phyloP scores from a whole-genome alignment of 2,113 vertebrate species.

The Manacus vitellinus region DNA sequence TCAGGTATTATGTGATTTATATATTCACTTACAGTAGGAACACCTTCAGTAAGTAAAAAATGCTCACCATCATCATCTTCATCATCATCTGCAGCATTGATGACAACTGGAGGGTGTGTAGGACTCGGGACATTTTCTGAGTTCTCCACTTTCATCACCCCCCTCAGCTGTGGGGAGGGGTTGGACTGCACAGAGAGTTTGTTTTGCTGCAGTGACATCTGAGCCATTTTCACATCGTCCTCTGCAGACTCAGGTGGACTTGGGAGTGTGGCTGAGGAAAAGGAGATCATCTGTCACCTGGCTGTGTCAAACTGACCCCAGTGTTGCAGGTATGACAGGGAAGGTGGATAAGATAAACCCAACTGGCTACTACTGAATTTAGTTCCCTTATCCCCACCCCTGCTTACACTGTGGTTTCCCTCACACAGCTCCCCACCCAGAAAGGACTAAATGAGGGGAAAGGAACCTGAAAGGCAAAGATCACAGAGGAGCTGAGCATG shows the following conservation, averaged over 20 bases:
- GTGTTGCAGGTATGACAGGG: fast-evolving
- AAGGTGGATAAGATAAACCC: not conserved
- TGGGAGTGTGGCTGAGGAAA: slow-evolving; percentile 56
- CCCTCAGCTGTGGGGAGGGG: slow-evolving; percentile 85
- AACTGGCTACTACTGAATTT: not conserved
- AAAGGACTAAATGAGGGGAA: not conserved
- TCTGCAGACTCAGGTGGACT: slow-evolving; percentile 71
- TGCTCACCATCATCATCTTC: slow-evolving; percentile 90
- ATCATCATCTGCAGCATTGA: slow-evolving; percentile 95
- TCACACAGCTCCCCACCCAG: not conserved
- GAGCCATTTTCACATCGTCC: slow-evolving; percentile 76
- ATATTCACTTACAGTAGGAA: fast-evolving
- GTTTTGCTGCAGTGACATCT: slow-evolving; percentile 69
- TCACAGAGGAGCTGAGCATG: not conserved
- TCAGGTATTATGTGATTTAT: fast-evolving
- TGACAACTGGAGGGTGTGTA: slow-evolving; percentile 95
- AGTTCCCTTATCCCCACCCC: not conserved
- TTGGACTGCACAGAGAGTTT: slow-evolving; percentile 77
- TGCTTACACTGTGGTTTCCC: not conserved
- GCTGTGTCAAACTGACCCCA: not conserved
- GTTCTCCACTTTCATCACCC: slow-evolving; percentile 89
- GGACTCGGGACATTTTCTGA: slow-evolving; percentile 94
- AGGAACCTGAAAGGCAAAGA: not conserved
- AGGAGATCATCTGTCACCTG: not conserved
- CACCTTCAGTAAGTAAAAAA: not conserved